Evolutionary conservation across 2,113 vertebrate species (phyloP), one percentile per base, ranked within the genome.

Genomic region (Ptyas mucosa): DNA sequence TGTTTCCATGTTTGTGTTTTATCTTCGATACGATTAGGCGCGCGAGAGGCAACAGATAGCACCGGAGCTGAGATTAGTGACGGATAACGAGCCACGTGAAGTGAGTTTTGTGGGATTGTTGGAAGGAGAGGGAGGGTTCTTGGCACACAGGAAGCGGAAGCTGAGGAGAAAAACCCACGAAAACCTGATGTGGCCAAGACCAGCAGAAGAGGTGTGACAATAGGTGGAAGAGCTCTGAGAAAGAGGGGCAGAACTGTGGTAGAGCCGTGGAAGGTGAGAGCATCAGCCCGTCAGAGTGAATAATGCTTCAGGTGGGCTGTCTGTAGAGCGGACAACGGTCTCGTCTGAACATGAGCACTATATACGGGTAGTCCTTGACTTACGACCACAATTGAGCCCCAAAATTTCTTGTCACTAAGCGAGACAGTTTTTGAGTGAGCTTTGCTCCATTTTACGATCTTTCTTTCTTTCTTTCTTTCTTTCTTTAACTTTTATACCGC

Each of bases 51-150:
- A 96, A 95, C 97, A 97, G 96, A 97, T 97, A 97, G 97, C 96
- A 95, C 96, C 96, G 96, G 97, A 97, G 97, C 97, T 97, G 97
- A 97, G 97, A 96, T 97, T 97, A 97, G 97, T 97, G 96, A 97
- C 96, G 97, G 96, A 97, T 96, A 96, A 97, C 96, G 95, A 97
- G 95, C 96, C 95, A 96, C 96, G 96, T 97, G 96, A 97, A 97
- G 97, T 97, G 96, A 97, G 97, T 97, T 96, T 97, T 96, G 96
- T 97, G 96, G 96, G 96, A 91, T 96, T 96, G 75, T 81, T 81
- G 95, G 93, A 96, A 97, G 96, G 97, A 96, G 96, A 97, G 58
- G 97, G 97, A 96, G 97, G 97, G 97, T 91, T 95, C 95, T 95
- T 97, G 94, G 90, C 93, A 95, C 94, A 85, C 93, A 97, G 96